Percentiles rank a stretch among this genome's conserved stretches.
Evolutionary conservation across 2,888 invertebrate species (phyloP).

Genomic region (Troglohyphantes excavatus): DNA sequence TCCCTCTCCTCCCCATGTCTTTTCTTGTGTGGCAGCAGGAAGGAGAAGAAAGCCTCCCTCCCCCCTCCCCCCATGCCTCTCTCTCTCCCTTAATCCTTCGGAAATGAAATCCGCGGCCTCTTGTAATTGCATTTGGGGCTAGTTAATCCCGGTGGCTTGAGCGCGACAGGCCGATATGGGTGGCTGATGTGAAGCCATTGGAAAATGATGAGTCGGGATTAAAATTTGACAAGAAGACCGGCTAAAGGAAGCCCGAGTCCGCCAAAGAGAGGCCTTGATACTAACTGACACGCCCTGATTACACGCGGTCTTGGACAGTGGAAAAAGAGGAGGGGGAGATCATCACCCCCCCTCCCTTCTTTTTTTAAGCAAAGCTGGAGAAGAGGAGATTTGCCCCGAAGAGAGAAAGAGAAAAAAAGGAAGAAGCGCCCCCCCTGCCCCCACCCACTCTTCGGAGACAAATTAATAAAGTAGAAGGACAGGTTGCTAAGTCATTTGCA

Average conservation of each 20-base stretch:
- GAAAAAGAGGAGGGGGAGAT: constrained; percentile 57
- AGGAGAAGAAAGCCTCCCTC: constrained; percentile 41
- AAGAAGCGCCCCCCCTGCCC: constrained; percentile 19
- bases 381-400: constrained; percentile 64
- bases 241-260: constrained; percentile 78
- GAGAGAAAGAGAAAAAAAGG: constrained; percentile 47
- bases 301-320: constrained; percentile 74
- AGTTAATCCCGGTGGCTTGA: constrained; percentile 79
- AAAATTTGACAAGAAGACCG: constrained; percentile 79
- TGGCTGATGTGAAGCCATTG: constrained; percentile 79
- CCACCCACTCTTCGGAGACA: constrained; percentile 75
- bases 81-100: constrained; percentile 78
- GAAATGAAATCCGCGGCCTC: constrained; percentile 79
- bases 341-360: constrained; percentile 51
- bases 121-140: constrained; percentile 79
- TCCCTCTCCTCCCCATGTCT: constrained; percentile 23
- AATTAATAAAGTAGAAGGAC: constrained; percentile 79
- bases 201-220: constrained; percentile 80
- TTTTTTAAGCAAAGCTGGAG: too few relatives aligned
- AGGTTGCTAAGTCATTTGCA: constrained; percentile 79
- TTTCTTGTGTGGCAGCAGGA: too few relatives aligned
- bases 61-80: not conserved
- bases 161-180: constrained; percentile 79
- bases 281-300: constrained; percentile 79
- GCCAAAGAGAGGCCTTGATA: constrained; percentile 75